Evolutionary conservation across 2,888 invertebrate genomes (phyloP), one percentile per base, ranked within the genome.

Genomic region (Mactromeris polynyma): DNA sequence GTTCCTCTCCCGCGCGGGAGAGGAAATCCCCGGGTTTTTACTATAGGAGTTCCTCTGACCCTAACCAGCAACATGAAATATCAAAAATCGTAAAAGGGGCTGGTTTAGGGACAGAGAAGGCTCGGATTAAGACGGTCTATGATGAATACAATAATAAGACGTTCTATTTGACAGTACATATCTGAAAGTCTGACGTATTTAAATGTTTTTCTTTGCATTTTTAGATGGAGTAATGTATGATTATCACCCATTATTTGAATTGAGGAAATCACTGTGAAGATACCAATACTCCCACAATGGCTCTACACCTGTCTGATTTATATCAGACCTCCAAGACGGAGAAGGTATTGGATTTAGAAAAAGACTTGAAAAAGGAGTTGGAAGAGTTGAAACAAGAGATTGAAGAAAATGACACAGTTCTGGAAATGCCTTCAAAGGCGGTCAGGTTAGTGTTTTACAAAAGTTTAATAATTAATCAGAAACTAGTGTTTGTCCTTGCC

Each of bases 361-460:
- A 89, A 33, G 96, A 96, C 64, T 89, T 97, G 31, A 90, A 92
- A 31, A 93, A 91, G 83, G 96, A 96, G 83, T 90, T 96, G 6
- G 93, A 94, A 38, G 97, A 97, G 83, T 93, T 97, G 42, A 95
- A 94, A 80, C 92, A 93, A 78, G 96, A 96, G 86, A 94, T 97
- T 21, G 96, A 96, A 87, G 96, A 96, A 85, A 96, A 96, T 94
- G 96, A 96, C 86, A 93, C 96, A 87, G 93, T 94, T 21, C 93
- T 95, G 88, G 95, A 95, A 33, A 92, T 94, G 38, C 94, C 95
- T 9, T 88, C 93, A n/a, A 92, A 94, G 87, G 90, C 94, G 54
- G 90, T 94, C 79, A 94, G 94, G 95, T 95, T 46, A 14, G 31
- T 73, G 14, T 73, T 1, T 26, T 73, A 73, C 21, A 36, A 73